Base-by-base conservation (phyloP, 2,888 invertebrate genomes). In the Lumbricus terrestris region DNA sequence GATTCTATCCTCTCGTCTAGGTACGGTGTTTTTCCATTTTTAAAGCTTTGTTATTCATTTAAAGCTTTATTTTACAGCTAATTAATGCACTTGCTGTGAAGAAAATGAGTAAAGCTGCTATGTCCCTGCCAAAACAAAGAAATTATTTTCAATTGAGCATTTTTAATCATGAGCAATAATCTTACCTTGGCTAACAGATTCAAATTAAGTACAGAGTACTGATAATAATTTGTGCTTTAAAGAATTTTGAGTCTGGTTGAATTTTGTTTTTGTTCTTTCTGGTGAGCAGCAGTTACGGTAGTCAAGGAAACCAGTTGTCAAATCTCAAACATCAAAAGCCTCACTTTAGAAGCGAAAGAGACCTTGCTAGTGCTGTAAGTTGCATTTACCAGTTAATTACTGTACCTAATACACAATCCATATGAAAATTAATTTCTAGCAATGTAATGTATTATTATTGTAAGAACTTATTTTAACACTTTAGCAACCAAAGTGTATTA, bases 291-390 rank as follows among this genome's bases (percentile, higher is more conserved):
- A 85, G 85, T 85, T 85, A 15, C 85, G 35, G 35, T 85, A 35
- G 6, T 85, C 85, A 85, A 13, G 85, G 85, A 34, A 35, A 35
- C 85, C 34, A 29, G 23, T 5, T 35, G 35, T 35, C 35, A 35
- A 85, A 15, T 35, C 85, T 35, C 20, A 34, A 85, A 35, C 85
- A 85, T 15, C 85, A 85, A 6, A 85, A 85, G 85, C 35, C 37
- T 34, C 85, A 85, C 8, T 85, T 85, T 34, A 34, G 85, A 85
- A 85, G 85, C 35, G 85, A 85, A 85, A 85, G 85, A 37, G 85
- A 85, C 23, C 85, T 85, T 4, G n/a, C 37, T 20, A 85, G 35
- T 35, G 35, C 85, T 85, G 85, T 85, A 85, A 85, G 85, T 37
- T 35, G 85, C 18, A 35, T 33, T 69, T n/a, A 29, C 69, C n/a